These are phyloP conservation scores for Rhagologus leucostigma DNA, from an alignment of 2,113 vertebrate genomes.

Conservation along the genomic window DNA sequence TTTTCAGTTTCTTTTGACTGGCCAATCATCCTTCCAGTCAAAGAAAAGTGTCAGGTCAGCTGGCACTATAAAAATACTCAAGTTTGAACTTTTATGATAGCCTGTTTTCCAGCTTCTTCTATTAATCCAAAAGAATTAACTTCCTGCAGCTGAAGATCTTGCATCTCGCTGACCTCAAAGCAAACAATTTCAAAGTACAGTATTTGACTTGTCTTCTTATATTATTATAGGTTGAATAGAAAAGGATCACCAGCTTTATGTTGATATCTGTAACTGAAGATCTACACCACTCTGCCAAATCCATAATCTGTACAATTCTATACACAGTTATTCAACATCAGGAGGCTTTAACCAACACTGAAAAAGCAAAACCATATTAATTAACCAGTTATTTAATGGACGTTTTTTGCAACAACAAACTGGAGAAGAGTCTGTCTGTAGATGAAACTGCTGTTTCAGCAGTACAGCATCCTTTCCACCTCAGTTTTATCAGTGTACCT, in stretches of 20 bases:
- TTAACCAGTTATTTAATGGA: background rate
- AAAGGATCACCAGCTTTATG: background rate
- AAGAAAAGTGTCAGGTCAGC: background rate
- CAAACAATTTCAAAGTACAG: background rate
- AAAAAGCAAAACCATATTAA: background rate
- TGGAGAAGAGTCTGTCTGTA: background rate
- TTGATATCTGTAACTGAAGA: background rate
- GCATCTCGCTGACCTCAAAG: background rate
- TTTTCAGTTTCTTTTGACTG: background rate
- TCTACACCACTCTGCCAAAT: background rate
- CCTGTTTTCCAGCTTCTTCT: background rate
- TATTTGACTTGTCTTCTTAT: background rate
- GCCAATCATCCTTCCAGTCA: background rate
- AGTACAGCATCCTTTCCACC: background rate
- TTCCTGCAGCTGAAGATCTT: background rate
- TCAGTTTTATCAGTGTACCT: background rate
- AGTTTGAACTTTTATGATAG: background rate
- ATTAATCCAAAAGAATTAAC: background rate
- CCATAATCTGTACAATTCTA: background rate
- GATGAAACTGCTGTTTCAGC: background rate
- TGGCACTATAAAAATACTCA: background rate
- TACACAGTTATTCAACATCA: background rate
- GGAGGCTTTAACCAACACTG: background rate
- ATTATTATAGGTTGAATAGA: background rate
- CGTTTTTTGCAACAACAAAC: background rate